Evolutionary conservation across 2,113 vertebrate genomes (phyloP).

Genomic region (Calypte anna): DNA sequence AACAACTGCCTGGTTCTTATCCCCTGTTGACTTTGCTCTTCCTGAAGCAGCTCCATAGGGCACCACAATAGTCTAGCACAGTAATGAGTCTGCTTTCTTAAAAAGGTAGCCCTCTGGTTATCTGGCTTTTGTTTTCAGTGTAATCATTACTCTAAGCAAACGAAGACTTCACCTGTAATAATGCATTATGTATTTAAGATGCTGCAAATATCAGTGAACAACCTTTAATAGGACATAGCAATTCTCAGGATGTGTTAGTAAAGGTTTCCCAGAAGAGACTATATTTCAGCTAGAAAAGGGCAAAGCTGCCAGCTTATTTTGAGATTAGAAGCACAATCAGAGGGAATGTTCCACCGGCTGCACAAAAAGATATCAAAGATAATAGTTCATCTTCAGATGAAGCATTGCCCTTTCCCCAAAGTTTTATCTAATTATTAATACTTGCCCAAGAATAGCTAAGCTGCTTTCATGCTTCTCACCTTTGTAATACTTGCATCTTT

Average conservation of each 20-base stretch:
- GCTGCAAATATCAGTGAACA: slow-evolving; percentile 72
- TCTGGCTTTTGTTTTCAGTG: slow-evolving; percentile 31
- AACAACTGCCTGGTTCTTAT: background rate
- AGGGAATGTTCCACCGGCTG: slow-evolving; percentile 50
- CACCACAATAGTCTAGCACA: background rate
- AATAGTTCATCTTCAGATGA: slow-evolving; percentile 73
- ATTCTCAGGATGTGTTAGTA: slow-evolving; percentile 61
- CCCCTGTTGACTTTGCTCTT: background rate
- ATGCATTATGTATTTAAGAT: slow-evolving; percentile 48
- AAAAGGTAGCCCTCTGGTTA: background rate
- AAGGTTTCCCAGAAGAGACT: slow-evolving; percentile 65
- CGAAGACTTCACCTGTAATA: slow-evolving; percentile 60
- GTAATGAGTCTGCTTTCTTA: background rate
- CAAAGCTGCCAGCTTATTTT: slow-evolving; percentile 71
- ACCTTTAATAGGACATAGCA: slow-evolving; percentile 73
- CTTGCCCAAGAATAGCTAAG: slow-evolving; percentile 60
- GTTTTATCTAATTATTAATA: slow-evolving; percentile 75
- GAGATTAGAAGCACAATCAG: slow-evolving; percentile 69
- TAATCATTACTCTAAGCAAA: slow-evolving; percentile 61
- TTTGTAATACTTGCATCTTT: slow-evolving; percentile 44
- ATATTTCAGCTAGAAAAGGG: slow-evolving; percentile 77
- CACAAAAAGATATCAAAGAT: slow-evolving; percentile 66
- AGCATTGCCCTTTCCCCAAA: slow-evolving; percentile 73
- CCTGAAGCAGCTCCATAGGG: background rate
- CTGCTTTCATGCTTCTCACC: background rate